Base-by-base conservation (phyloP, 2,797 vertebrate species). In the Echeneis naucrates region DNA sequence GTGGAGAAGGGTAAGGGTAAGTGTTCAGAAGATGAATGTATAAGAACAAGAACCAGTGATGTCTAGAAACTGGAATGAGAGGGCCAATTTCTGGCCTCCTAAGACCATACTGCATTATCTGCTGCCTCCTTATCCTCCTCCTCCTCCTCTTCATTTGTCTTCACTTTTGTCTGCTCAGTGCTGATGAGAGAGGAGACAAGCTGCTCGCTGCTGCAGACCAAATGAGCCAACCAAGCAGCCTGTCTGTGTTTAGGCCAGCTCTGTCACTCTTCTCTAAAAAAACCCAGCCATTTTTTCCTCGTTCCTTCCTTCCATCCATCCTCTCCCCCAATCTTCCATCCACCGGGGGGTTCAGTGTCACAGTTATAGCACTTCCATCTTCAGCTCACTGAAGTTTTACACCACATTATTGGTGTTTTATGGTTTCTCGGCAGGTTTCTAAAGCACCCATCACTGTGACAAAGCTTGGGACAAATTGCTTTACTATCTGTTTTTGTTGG, bases 141-240 rank as follows among this genome's bases (percentile, higher is more conserved):
- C 24, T 38, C 33, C 14, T 45, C n/a, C 21, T 55, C 26, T n/a
- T 63, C 0, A 1, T 32, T 32, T 72, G 69, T 68, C 60, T 62
- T 14, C 5, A 38, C 50, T 52, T 33, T 55, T 26, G 27, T 56
- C 38, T 47, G 47, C 26, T 63, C 3, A 5, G 2, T 45, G 63
- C 14, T 71, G 61, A 47, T 42, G 52, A 77, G 52, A n/a, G 17
- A 3, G 47, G 14, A 67, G 52, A 64, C 19, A 4, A 74, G 48
- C 44, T 3, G 30, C 56, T 58, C n/a, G 2, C 54, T 48, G 45
- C 66, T 68, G 44, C 73, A 56, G 35, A 80, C 54, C 27, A 67
- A 68, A 55, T 51, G 42, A 80, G 23, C 37, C 5, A 45, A 1
- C 44, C 16, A 12, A 50, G 45, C 45, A 78, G 37, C 37, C 51